phyloP scores from a whole-genome alignment of 2,888 invertebrate species.

The Apoda limacodes region DNA sequence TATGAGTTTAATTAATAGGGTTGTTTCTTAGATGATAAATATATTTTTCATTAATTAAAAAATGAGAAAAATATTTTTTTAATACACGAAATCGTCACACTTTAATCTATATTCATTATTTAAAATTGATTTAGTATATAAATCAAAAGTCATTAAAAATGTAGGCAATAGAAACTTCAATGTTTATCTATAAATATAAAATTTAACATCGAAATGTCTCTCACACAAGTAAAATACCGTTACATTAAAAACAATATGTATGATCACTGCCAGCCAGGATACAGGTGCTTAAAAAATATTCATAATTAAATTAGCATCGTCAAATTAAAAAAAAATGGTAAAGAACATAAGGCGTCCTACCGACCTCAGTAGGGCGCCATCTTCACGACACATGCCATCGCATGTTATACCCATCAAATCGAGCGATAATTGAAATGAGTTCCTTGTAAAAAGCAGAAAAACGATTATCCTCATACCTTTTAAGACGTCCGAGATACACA shows the following conservation, averaged over 20 bases:
- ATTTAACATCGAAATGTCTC: no score
- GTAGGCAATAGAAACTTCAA: no score
- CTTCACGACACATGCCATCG: constrained; percentile 55
- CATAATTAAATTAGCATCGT: constrained; percentile 67
- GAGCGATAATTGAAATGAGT: constrained; percentile 69
- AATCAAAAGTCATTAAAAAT: no score
- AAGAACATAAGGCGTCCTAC: constrained; percentile 44
- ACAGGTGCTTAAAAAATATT: constrained; percentile 50
- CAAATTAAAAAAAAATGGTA: constrained; percentile 48
- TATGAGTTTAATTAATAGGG: no score
- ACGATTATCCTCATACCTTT: constrained; percentile 68
- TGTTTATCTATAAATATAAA: no score
- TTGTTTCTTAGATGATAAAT: no score
- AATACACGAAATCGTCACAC: no score
- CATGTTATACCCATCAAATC: constrained; percentile 65
- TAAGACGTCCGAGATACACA: constrained; percentile 69
- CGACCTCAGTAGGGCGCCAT: constrained; percentile 58
- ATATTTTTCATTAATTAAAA: no score
- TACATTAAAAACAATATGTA: constrained; percentile 45
- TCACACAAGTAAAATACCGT: constrained; percentile 41
- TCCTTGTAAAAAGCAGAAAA: constrained; percentile 69
- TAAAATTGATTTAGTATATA: no score
- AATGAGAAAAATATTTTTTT: no score
- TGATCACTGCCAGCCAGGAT: constrained; percentile 41
- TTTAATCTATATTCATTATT: no score